Base-by-base conservation (phyloP, 2,113 vertebrate species). In the Clarias gariepinus region DNA sequence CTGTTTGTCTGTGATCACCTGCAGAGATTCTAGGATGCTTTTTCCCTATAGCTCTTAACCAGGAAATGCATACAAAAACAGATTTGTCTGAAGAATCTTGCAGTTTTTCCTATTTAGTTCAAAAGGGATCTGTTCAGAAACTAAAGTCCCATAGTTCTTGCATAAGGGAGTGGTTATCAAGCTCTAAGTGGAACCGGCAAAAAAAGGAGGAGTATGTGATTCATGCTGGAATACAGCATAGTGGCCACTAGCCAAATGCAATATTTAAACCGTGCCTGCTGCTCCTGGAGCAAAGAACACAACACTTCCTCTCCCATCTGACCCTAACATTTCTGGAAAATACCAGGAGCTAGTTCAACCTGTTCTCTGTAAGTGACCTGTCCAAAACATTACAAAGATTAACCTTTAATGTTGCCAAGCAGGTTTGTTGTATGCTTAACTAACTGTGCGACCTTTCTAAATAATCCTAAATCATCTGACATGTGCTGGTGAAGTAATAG, bases 111-210 rank as follows among this genome's bases (percentile, higher is more conserved):
- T 13, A 18, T 28, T 47, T 25, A 76, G 25, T 77, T 33, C 33
- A 82, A 33, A 55, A 23, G 28, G 79, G 86, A 84, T 86, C 76
- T 85, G 77, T 47, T 85, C 15, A 74, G 47, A 88, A 36, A 69
- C 28, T 52, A 41, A 64, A 86, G 63, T 85, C 84, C 76, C 84
- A 66, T 41, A 85, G 73, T 36, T 52, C 79, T 82, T 83, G 63
- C 28, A 58, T 80, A 52, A 87, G 71, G 89, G 87, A 83, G 87
- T 87, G 89, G 77, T 55, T 82, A 81, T 58, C 68, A 74, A 1
- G 15, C 57, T 74, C 55, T 84, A 47, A 73, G 64, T 58, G 76
- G 30, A 71, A 66, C 3, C 8, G 30, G 63, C 79, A 86, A 53
- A 76, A 36, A 57, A 79, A 73, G 80, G 77, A 57, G 87, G 12